These are phyloP conservation scores for Periphyllus acericola DNA, from an alignment of 2,888 invertebrate genomes.

Conservation along the genomic window DNA sequence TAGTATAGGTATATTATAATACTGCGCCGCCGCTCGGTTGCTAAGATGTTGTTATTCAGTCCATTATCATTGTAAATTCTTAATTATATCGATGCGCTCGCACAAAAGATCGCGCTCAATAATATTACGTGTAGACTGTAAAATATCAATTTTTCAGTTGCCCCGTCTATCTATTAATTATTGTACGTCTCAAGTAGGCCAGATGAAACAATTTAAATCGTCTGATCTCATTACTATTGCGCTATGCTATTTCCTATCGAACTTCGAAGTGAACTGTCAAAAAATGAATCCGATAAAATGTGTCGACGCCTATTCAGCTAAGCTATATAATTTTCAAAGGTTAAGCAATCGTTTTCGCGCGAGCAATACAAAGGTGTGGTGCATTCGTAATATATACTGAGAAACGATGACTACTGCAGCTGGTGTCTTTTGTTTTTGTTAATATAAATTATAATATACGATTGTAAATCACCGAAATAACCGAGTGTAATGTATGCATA, in stretches of 20 bases:
- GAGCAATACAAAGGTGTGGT: too few species aligned
- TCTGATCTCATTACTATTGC: constrained; percentile 7
- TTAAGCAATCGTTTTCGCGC: too few species aligned
- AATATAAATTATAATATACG: neutral
- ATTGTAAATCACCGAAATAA: neutral
- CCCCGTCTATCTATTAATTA: constrained; percentile 15
- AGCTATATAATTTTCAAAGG: too few species aligned
- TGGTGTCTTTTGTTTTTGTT: too few species aligned
- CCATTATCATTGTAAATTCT: constrained; percentile 51
- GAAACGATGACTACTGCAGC: too few species aligned
- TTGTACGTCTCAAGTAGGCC: constrained; percentile 25
- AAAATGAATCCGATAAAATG: too few species aligned
- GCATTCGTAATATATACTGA: too few species aligned
- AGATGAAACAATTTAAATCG: neutral
- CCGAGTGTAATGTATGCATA: too few species aligned
- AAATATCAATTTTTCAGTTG: constrained; percentile 42
- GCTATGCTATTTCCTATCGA: neutral
- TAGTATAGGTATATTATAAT: neutral
- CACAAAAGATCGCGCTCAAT: constrained; percentile 31
- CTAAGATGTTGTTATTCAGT: constrained; percentile 16
- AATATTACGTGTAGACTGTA: neutral
- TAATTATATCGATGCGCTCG: constrained; percentile 4
- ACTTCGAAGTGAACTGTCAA: neutral
- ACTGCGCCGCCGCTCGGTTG: neutral
- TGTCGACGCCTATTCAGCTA: too few species aligned